Evolutionary conservation across 2,797 vertebrate genomes (phyloP).

Genomic region (Eidolon dupreanum): DNA sequence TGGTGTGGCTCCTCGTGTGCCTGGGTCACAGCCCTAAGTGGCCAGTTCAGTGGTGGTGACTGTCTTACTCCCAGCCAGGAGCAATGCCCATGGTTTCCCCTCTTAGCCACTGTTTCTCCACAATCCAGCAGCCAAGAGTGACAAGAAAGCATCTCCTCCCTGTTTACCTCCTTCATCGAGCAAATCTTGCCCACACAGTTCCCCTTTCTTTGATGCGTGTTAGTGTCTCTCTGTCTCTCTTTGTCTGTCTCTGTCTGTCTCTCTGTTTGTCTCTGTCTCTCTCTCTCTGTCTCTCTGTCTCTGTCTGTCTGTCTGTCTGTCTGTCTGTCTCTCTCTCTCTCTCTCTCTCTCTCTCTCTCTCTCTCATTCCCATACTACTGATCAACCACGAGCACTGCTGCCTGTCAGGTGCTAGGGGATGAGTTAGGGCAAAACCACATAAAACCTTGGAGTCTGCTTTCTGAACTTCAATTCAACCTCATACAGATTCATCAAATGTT

Average conservation of each 20-base stretch:
- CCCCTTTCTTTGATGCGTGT: neutral
- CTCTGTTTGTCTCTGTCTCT: no score
- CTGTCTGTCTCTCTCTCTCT: no score
- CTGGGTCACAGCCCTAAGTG: neutral
- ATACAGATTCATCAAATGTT: neutral
- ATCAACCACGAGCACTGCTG: neutral
- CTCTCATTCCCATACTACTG: neutral
- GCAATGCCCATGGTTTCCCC: neutral
- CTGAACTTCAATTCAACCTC: neutral
- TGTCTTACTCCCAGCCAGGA: neutral
- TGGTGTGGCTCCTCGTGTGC: accelerated
- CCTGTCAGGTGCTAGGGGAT: neutral
- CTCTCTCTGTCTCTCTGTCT: no score
- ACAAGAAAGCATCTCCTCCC: neutral
- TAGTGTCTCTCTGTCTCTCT: neutral
- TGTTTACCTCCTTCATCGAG: neutral
- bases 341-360: neutral
- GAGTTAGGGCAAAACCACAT: neutral
- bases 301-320: no score
- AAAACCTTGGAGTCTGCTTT: neutral
- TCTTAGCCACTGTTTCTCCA: neutral
- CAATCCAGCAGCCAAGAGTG: neutral
- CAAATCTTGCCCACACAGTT: neutral
- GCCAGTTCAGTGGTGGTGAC: neutral
- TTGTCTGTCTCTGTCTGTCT: no score